phyloP scores from a whole-genome alignment of 2,888 invertebrate species.

The Agapetus fuscipes region DNA sequence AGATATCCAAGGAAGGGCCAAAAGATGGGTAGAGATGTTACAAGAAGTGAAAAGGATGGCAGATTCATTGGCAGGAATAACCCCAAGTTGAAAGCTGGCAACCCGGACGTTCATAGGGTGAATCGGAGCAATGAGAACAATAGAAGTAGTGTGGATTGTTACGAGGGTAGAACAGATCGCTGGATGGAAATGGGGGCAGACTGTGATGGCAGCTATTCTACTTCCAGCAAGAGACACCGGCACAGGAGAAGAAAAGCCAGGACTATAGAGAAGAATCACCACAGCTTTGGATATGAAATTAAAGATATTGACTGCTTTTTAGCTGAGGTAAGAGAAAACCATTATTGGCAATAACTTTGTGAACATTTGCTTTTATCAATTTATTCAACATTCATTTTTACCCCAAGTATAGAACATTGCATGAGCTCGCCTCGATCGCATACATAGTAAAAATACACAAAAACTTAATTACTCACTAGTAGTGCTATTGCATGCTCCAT shows the following conservation, averaged over 20 bases:
- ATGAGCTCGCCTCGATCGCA: background rate
- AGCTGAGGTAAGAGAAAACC: constrained; percentile 48
- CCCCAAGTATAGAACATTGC: background rate
- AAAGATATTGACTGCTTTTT: constrained; percentile 70
- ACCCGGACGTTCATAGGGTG: too few relatives aligned
- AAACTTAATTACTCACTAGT: too few relatives aligned
- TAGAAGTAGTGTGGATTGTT: constrained; percentile 13
- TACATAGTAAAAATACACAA: too few relatives aligned
- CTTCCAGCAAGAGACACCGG: constrained; percentile 29
- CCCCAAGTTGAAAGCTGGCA: background rate
- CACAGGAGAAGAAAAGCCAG: constrained; percentile 37
- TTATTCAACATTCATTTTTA: too few relatives aligned
- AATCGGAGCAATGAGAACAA: constrained; percentile 5
- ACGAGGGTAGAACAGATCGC: too few relatives aligned
- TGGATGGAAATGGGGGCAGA: too few relatives aligned
- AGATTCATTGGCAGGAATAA: constrained; percentile 24
- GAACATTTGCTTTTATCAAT: background rate
- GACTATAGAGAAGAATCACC: constrained; percentile 29
- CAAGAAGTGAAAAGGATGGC: constrained; percentile 24
- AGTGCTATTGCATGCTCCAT: too few relatives aligned
- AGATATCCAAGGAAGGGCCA: constrained; percentile 10
- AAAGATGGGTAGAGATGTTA: constrained; percentile 17
- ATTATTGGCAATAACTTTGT: background rate
- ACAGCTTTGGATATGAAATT: constrained; percentile 68
- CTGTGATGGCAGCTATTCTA: constrained; percentile 5